Evolutionary conservation across 2,797 vertebrate genomes (phyloP).

Genomic region (Syngnathus rostellatus): DNA sequence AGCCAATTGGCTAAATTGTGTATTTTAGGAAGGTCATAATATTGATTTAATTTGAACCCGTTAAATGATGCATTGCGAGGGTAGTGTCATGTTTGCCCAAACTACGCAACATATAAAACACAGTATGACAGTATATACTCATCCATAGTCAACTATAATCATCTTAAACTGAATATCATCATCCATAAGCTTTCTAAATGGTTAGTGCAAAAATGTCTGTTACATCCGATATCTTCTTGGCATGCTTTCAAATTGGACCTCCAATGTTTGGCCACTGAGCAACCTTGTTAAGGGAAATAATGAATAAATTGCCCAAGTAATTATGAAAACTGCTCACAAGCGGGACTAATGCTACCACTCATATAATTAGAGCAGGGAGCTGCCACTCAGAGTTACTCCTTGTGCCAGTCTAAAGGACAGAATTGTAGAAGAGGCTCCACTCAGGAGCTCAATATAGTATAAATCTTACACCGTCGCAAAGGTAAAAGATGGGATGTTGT

Average conservation of each 20-base stretch:
- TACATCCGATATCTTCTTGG: slow-evolving; percentile 38
- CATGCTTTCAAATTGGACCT: slow-evolving; percentile 47
- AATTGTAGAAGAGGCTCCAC: slow-evolving; percentile 44
- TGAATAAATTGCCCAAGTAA: slow-evolving; percentile 62
- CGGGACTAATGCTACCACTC: slow-evolving; percentile 61
- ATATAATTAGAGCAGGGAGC: slow-evolving; percentile 65
- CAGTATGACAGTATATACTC: slow-evolving; percentile 38
- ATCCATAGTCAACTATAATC: slow-evolving; percentile 24
- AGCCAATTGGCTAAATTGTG: slow-evolving; percentile 56
- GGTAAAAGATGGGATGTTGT: not conserved
- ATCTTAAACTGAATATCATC: slow-evolving; percentile 7
- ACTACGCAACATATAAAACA: slow-evolving; percentile 33
- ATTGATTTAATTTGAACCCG: slow-evolving; percentile 52
- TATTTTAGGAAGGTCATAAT: slow-evolving; percentile 56
- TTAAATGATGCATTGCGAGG: slow-evolving; percentile 29
- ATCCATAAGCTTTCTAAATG: slow-evolving; percentile 31
- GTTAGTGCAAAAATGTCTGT: slow-evolving; percentile 18
- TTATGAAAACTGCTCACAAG: slow-evolving; percentile 67
- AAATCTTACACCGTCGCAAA: slow-evolving; percentile 16
- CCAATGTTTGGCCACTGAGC: slow-evolving; percentile 52
- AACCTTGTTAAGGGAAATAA: slow-evolving; percentile 64
- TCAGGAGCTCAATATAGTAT: slow-evolving; percentile 19
- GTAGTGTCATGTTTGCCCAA: slow-evolving; percentile 38
- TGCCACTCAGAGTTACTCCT: slow-evolving; percentile 57
- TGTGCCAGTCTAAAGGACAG: slow-evolving; percentile 40